phyloP scores from a whole-genome alignment of 2,888 invertebrate species.

The Acronicta aceris region DNA sequence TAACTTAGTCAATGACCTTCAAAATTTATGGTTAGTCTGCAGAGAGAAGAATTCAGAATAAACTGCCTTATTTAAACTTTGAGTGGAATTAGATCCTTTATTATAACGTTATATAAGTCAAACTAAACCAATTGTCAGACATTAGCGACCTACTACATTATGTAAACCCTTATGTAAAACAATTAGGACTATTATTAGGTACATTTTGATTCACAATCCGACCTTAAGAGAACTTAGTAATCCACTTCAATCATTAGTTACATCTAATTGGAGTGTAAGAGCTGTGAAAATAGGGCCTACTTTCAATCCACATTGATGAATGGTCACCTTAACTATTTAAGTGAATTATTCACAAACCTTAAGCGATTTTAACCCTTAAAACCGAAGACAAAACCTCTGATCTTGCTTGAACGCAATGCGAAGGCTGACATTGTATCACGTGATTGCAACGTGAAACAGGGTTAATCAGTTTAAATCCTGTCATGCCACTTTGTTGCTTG shows the following conservation, averaged over 20 bases:
- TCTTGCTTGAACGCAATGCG: not conserved
- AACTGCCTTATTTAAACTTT: slow-evolving; percentile 16
- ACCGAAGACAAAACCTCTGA: not conserved
- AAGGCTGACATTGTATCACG: slow-evolving; percentile 42
- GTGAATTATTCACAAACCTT: slow-evolving; percentile 38
- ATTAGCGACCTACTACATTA: slow-evolving; percentile 22
- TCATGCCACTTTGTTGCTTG: slow-evolving; percentile 28
- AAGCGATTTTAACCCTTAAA: slow-evolving; percentile 34
- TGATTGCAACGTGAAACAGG: slow-evolving; percentile 57
- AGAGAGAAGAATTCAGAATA: too few relatives aligned
- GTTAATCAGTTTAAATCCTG: slow-evolving; percentile 64
- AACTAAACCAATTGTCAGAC: slow-evolving; percentile 32
- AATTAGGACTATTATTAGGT: not conserved
- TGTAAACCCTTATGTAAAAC: slow-evolving; percentile 24
- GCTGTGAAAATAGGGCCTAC: slow-evolving; percentile 58
- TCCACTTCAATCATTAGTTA: slow-evolving; percentile 15
- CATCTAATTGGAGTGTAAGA: slow-evolving; percentile 46
- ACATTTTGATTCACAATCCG: not conserved
- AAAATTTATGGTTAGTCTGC: too few relatives aligned
- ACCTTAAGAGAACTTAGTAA: slow-evolving; percentile 9
- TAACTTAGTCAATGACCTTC: too few relatives aligned
- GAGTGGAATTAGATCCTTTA: slow-evolving; percentile 33
- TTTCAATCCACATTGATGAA: slow-evolving; percentile 65
- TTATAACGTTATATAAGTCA: slow-evolving; percentile 19
- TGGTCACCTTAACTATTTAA: slow-evolving; percentile 64